Base-by-base conservation (phyloP, 2,888 invertebrate species). In the Neuroscelio doddi region DNA sequence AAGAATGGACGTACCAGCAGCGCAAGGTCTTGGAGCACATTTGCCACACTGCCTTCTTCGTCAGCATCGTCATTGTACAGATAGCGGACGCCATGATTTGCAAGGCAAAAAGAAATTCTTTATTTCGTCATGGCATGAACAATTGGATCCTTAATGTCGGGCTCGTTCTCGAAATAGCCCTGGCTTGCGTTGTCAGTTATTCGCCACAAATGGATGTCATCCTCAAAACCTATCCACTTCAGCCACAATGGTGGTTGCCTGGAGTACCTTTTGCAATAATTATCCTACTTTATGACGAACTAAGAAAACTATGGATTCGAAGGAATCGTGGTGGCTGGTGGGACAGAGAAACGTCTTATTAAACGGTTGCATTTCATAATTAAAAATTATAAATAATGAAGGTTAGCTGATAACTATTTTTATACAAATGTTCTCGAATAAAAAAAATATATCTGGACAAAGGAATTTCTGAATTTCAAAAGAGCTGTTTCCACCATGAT, bases 21-120 rank as follows among this genome's bases (percentile, higher is more conserved):
- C 87, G 94, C 42, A 91, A 92, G 79, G 84, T 84, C 42, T 80
- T 94, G 1, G 92, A 93, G 78, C 89, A 88, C 77, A 91, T 90
- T 66, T 92, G 93, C 53, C 92, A 93, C 80, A 91, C 94, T 0
- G 91, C 92, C 10, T 94, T 92, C 85, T 95, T 94, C 76, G 89
- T 92, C 1, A 89, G 93, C 3, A 88, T 93, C 63, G 93, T 94
- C 27, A 87, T 91, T 78, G 91, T 91, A 41, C 93, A 94, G 83
- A 89, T 92, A 85, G 90, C 92, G 9, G 93, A 94, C 84, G 88
- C 91, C 58, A 89, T 93, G 65, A 91, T 93, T 74, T 92, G 93
- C 81, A 93, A 93, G 82, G 93, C 93, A 0, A 86, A 93, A 63
- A 86, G 92, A 69, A 88, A 92, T 74, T 93, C 93, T 0, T 82